Conservation (phyloP, 2,113 vertebrate genomes). For the Aptenodytes forsteri region DNA sequence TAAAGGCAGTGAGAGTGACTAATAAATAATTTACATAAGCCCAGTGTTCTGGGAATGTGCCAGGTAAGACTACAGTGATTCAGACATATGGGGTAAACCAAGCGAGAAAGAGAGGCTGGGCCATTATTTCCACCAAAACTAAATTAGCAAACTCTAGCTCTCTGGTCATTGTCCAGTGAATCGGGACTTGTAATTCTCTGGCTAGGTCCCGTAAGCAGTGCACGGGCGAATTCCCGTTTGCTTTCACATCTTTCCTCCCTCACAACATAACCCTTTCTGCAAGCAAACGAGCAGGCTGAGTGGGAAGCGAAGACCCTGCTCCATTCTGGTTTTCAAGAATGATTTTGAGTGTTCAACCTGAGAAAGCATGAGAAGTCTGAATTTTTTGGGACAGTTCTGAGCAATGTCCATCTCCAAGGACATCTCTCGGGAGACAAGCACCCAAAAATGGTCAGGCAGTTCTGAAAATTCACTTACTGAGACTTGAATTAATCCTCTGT, state of each 20-base stretch:
- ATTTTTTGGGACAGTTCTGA: not conserved
- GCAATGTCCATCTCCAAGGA: not conserved
- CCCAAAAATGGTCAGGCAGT: not conserved
- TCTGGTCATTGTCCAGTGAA: fast-evolving
- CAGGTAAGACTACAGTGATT: not conserved
- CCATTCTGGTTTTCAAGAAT: fast-evolving
- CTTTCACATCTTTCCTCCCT: not conserved
- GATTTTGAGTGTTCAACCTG: not conserved
- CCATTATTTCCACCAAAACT: not conserved
- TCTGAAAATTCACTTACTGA: fast-evolving
- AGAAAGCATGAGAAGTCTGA: not conserved
- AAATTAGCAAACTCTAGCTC: not conserved
- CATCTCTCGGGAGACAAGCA: not conserved
- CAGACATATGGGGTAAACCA: not conserved
- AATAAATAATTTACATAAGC: slow-evolving; percentile 25
- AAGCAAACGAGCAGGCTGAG: not conserved
- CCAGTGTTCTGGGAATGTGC: not conserved
- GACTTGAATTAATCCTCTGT: not conserved
- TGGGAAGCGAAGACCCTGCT: not conserved
- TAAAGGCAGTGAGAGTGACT: not conserved
- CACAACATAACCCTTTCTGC: not conserved
- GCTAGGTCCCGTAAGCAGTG: fast-evolving
- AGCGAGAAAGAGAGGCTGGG: not conserved
- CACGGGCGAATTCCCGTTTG: fast-evolving
- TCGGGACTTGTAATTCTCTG: not conserved